Conservation (phyloP, 2,888 invertebrate genomes). For the Pinctada fucata region DNA sequence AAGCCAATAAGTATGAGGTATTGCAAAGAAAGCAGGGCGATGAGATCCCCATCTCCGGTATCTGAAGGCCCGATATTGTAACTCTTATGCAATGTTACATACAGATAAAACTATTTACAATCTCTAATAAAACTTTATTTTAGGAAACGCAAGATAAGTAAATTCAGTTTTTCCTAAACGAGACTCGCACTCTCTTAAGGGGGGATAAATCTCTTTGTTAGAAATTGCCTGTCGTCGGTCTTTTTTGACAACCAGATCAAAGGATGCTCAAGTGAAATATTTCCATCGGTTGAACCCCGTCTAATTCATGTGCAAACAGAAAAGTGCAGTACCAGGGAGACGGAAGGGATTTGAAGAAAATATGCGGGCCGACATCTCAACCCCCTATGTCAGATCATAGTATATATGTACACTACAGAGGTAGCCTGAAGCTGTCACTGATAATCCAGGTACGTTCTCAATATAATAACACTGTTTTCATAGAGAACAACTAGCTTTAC, state of each 20-base stretch:
- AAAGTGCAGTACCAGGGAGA: background rate
- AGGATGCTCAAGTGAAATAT: background rate
- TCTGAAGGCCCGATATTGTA: too few species aligned
- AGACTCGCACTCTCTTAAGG: background rate
- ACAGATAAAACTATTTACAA: background rate
- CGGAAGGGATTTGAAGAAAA: background rate
- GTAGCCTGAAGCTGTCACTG: too few species aligned
- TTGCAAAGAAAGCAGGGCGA: background rate
- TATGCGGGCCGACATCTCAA: too few species aligned
- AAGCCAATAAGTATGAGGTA: background rate
- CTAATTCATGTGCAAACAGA: background rate
- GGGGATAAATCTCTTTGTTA: constrained; percentile 2
- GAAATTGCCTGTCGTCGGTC: background rate
- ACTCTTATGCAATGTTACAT: background rate
- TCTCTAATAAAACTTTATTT: background rate
- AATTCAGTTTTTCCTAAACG: background rate
- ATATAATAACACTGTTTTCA: too few species aligned
- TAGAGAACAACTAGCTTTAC: too few species aligned
- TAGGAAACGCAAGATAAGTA: background rate
- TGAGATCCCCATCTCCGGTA: too few species aligned
- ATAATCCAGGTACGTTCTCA: too few species aligned
- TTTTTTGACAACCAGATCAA: background rate
- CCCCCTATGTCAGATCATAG: too few species aligned
- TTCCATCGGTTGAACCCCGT: background rate
- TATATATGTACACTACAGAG: too few species aligned